These are phyloP conservation scores for Tolmerus cingulatus DNA, from an alignment of 2,888 invertebrate genomes.

Conservation along the genomic window DNA sequence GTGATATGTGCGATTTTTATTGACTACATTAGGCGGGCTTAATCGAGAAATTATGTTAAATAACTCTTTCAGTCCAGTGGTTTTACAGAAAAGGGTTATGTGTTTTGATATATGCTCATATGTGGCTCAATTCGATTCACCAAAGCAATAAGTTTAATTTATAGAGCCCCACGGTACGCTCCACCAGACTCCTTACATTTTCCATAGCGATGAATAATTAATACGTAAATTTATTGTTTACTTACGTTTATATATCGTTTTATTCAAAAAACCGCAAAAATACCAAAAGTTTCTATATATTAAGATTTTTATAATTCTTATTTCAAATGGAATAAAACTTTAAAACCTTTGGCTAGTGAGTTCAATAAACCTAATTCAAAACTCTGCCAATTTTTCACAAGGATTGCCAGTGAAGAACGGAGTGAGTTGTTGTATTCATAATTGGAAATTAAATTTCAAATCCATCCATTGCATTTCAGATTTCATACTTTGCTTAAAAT, in stretches of 20 bases:
- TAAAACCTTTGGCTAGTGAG: too few relatives aligned
- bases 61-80: constrained; percentile 24
- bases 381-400: too few relatives aligned
- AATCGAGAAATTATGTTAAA: constrained; percentile 38
- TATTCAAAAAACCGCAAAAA: too few relatives aligned
- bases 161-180: background rate
- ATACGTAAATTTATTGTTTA: background rate
- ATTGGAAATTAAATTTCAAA: too few relatives aligned
- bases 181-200: background rate
- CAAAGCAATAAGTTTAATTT: background rate
- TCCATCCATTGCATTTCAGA: too few relatives aligned
- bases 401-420: too few relatives aligned
- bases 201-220: background rate
- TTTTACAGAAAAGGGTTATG: constrained; percentile 9
- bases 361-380: too few relatives aligned
- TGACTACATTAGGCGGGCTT: constrained; percentile 11
- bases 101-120: background rate
- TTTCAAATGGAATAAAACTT: too few relatives aligned
- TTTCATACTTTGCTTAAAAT: too few relatives aligned
- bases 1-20: constrained; percentile 9
- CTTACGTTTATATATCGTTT: background rate
- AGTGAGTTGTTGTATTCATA: too few relatives aligned
- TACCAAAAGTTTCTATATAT: too few relatives aligned
- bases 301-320: too few relatives aligned
- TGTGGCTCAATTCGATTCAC: background rate